A percentile compares a stretch with the other conserved stretches of the same genome.
Conservation (phyloP, 2,888 invertebrate species). For the Mesorhabditis sp. region DNA sequence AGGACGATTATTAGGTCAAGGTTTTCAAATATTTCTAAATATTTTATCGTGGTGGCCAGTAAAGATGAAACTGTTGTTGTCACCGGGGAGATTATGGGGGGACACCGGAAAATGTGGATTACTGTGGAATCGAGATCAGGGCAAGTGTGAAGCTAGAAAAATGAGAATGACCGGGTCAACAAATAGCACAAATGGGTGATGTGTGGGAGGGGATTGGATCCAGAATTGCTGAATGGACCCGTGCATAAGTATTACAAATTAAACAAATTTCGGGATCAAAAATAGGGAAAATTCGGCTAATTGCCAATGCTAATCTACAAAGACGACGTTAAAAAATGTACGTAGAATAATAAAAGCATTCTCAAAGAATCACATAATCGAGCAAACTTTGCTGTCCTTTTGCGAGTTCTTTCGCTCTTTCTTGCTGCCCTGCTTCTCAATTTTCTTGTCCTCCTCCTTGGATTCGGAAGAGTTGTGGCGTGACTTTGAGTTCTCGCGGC, state of each 20-base stretch:
- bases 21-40: not conserved
- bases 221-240: not conserved
- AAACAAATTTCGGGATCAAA: no score
- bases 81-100: not conserved
- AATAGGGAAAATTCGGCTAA: no score
- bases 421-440: not conserved
- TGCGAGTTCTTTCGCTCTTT: not conserved
- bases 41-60: not conserved
- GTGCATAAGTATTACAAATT: no score
- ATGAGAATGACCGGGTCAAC: not conserved
- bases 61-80: constrained; percentile 1
- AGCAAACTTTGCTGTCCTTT: constrained; percentile 4
- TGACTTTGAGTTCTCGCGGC: not conserved
- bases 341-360: no score
- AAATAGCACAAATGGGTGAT: not conserved
- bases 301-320: no score
- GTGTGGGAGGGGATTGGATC: not conserved
- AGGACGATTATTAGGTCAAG: not conserved
- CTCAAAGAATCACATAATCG: not conserved
- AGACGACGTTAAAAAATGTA: no score
- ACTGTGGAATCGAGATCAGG: not conserved
- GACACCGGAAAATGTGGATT: not conserved
- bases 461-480: not conserved
- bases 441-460: constrained; percentile 3
- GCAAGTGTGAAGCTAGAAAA: not conserved